Conservation (phyloP, 2,797 vertebrate species). For the Malurus leucopterus region DNA sequence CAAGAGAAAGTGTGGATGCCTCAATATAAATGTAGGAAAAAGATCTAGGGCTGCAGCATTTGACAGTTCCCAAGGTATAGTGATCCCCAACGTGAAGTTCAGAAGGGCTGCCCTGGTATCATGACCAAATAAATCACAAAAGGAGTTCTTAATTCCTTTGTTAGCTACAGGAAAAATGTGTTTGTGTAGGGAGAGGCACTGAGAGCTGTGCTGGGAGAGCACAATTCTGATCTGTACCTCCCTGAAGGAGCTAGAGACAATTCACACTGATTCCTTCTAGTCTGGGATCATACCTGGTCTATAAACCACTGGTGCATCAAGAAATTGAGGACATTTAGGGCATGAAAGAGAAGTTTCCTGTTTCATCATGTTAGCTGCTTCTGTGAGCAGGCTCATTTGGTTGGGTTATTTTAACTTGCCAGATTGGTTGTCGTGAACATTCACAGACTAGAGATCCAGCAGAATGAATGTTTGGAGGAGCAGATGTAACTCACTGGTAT, state of each 20-base stretch:
- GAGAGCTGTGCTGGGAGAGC: neutral
- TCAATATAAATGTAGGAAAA: neutral
- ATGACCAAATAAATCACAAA: neutral
- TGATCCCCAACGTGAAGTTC: neutral
- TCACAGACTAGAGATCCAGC: neutral
- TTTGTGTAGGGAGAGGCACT: neutral
- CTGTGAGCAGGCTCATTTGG: neutral
- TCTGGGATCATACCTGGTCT: neutral
- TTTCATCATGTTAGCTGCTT: neutral
- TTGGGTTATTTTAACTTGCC: neutral
- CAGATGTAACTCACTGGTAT: neutral
- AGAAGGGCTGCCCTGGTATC: neutral
- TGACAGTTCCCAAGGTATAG: neutral
- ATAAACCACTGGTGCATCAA: neutral
- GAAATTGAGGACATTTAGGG: neutral
- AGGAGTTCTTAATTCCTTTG: neutral
- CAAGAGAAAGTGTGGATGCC: neutral
- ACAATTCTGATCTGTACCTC: neutral
- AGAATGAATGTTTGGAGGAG: slow-evolving; percentile 4
- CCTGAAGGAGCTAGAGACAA: neutral
- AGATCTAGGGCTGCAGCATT: neutral
- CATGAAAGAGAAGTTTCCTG: neutral
- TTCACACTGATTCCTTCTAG: neutral
- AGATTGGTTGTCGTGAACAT: neutral
- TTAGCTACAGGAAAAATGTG: neutral